Percentiles rank a stretch among this genome's conserved stretches.
These are phyloP conservation scores for Chiridota heheva DNA, from an alignment of 35 echinoderm and acorn worm genomes.

Conservation along the genomic window DNA sequence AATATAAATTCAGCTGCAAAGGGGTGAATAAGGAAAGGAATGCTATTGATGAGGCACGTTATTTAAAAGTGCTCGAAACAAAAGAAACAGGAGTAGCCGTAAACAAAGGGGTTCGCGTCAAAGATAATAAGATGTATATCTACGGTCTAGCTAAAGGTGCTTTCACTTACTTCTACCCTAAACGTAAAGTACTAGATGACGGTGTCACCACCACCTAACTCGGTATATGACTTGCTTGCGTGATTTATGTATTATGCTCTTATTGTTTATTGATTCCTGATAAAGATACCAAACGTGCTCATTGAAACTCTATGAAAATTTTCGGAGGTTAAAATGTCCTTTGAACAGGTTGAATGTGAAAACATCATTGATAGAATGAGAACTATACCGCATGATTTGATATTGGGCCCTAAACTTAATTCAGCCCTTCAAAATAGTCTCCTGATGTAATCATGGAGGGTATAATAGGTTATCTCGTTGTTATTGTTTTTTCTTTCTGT, in stretches of 20 bases:
- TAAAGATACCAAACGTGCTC: too few species aligned
- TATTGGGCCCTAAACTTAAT: too few species aligned
- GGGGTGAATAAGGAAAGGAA: constrained; percentile 37
- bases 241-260: neutral
- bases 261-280: too few species aligned
- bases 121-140: constrained; percentile 13
- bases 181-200: constrained; percentile 34
- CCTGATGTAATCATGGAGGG: too few species aligned
- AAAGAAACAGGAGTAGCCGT: neutral
- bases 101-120: constrained; percentile 16
- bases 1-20: constrained; percentile 39
- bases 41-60: neutral
- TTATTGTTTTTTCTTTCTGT: too few species aligned
- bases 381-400: too few species aligned
- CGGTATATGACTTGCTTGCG: constrained; percentile 1
- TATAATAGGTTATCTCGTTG: too few species aligned
- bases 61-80: constrained; percentile 7
- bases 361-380: too few species aligned
- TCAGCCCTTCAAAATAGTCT: too few species aligned
- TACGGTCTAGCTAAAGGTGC: constrained; percentile 17
- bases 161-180: constrained; percentile 18
- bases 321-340: too few species aligned
- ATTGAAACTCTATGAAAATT: too few species aligned
- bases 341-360: too few species aligned
- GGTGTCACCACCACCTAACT: constrained; percentile 36